Percentiles rank a stretch among this genome's conserved stretches.
Conservation (phyloP, 2,797 vertebrate species). For the Mastacembelus armatus region DNA sequence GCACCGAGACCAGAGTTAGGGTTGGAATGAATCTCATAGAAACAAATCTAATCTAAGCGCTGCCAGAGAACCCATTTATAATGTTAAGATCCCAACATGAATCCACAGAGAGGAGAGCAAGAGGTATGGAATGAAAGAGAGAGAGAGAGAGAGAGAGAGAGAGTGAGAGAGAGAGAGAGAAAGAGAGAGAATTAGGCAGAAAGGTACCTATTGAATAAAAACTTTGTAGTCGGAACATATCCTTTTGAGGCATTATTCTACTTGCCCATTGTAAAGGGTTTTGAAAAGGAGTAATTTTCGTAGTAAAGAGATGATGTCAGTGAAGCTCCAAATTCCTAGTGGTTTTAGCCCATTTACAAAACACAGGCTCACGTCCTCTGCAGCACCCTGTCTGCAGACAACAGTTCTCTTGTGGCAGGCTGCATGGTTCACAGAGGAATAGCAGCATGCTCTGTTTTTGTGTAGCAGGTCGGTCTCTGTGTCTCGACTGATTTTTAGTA, state of each 20-base stretch:
- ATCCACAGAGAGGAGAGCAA: conserved; percentile 57
- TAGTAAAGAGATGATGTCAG: conserved; percentile 38
- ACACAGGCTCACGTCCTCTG: conserved; percentile 27
- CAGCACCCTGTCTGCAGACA: conserved; percentile 47
- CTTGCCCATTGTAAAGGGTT: conserved; percentile 21
- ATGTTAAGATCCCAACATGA: conserved; percentile 76
- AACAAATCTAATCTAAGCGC: conserved; percentile 81
- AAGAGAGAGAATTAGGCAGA: too few species aligned
- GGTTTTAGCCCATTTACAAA: conserved; percentile 52
- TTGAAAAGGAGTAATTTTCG: conserved; percentile 41
- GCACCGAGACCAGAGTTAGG: conserved; percentile 72
- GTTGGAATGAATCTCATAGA: conserved; percentile 76
- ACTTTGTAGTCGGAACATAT: conserved; percentile 39
- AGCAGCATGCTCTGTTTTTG: conserved; percentile 32
- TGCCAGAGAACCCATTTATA: conserved; percentile 79
- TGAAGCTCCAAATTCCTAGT: conserved; percentile 25
- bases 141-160: not conserved
- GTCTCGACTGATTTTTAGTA: conserved; percentile 19
- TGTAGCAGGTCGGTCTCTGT: conserved; percentile 16
- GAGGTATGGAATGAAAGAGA: conserved; percentile 7
- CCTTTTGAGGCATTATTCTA: conserved; percentile 37
- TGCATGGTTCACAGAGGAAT: conserved; percentile 35
- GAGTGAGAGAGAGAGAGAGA: too few species aligned
- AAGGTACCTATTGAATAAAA: conserved; percentile 56
- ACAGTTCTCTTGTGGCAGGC: conserved; percentile 27